Evolutionary conservation across 2,113 vertebrate genomes (phyloP).

Genomic region (Corythornis cristatus): DNA sequence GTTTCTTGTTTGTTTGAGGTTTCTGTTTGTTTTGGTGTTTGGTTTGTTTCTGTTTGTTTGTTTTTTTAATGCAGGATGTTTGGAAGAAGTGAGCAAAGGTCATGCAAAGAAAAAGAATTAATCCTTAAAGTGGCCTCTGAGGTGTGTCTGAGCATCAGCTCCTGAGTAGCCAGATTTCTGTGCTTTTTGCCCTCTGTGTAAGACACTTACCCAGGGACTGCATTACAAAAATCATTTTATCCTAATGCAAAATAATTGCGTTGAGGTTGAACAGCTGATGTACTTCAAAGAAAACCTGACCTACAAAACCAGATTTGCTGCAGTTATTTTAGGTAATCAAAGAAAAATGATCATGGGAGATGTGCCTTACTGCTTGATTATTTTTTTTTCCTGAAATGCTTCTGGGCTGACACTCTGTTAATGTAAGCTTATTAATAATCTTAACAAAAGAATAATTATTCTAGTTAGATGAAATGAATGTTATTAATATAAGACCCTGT

Average conservation of each 20-base stretch:
- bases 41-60: background rate
- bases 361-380: background rate
- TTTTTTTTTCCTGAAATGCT: background rate
- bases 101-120: conserved; percentile 75
- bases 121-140: background rate
- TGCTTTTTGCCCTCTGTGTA: background rate
- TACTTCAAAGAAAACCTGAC: background rate
- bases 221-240: background rate
- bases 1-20: too few species aligned
- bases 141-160: background rate
- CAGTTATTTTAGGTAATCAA: background rate
- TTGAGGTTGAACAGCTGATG: background rate
- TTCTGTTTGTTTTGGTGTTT: background rate
- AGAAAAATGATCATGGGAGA: background rate
- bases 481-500: background rate
- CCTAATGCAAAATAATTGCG: background rate
- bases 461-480: background rate
- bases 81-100: conserved; percentile 71
- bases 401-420: background rate
- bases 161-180: background rate
- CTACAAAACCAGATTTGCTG: background rate
- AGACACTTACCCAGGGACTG: background rate
- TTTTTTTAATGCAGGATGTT: conserved; percentile 65
- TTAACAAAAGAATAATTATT: background rate
- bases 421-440: background rate